A percentile compares a stretch with the other conserved stretches of the same genome.
Conservation (phyloP, 2,888 invertebrate species). For the Eupeodes latifasciatus region DNA sequence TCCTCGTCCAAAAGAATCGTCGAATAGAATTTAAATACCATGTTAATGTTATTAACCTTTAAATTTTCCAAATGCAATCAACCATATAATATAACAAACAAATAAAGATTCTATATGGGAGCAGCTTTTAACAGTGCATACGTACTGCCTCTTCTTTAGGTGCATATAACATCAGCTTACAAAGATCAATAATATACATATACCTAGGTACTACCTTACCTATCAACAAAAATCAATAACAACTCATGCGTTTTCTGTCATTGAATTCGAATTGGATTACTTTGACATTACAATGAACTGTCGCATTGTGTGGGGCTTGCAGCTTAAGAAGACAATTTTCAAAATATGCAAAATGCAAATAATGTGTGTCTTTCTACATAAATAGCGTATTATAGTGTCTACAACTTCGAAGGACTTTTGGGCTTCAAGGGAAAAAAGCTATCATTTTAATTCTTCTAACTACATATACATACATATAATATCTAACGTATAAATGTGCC, state of each 20-base stretch:
- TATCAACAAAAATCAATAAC: conserved; percentile 49
- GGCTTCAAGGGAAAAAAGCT: neutral
- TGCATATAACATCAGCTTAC: neutral
- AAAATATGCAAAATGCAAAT: conserved; percentile 15
- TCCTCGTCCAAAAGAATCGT: neutral
- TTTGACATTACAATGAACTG: conserved; percentile 55
- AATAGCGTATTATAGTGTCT: neutral
- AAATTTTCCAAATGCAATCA: conserved; percentile 32
- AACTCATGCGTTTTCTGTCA: conserved; percentile 40
- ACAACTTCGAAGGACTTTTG: conserved; percentile 9
- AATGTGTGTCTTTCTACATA: neutral
- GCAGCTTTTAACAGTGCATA: neutral
- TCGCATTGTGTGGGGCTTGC: conserved; percentile 24
- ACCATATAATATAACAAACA: neutral
- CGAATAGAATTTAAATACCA: neutral
- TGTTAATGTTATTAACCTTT: conserved; percentile 9
- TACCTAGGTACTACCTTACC: too few species aligned
- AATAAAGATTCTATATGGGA: neutral
- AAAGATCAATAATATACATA: conserved; percentile 26
- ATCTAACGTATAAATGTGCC: neutral
- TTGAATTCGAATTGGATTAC: conserved; percentile 60
- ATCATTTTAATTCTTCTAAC: conserved; percentile 15
- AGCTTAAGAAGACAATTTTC: conserved; percentile 15
- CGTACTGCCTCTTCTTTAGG: too few species aligned
- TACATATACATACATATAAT: too few species aligned